Conservation (phyloP, 2,888 invertebrate genomes). For the Frankliniella fusca region DNA sequence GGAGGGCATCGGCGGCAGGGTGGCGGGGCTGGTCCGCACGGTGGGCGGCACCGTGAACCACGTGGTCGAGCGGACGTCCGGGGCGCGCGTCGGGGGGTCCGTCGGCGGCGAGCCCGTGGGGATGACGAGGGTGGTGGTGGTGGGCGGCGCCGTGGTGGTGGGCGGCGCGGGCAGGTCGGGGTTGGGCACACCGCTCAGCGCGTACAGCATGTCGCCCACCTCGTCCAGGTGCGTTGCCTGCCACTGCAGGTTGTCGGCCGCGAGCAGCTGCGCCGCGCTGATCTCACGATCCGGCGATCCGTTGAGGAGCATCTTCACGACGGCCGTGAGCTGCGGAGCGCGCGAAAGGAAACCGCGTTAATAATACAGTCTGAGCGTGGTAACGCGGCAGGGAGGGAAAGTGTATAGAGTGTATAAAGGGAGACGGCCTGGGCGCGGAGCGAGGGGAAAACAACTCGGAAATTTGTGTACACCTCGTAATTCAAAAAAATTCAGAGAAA, state of each 20-base stretch:
- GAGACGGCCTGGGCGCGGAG: too few species aligned
- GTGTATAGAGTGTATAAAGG: too few species aligned
- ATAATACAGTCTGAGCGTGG: too few species aligned
- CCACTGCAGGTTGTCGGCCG: neutral
- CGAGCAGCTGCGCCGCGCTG: neutral
- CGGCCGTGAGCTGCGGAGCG: neutral
- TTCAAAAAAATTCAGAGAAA: too few species aligned
- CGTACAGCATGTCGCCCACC: constrained; percentile 18
- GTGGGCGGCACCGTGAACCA: constrained; percentile 3
- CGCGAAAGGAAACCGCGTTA: too few species aligned
- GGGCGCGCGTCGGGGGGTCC: neutral
- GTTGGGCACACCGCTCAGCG: neutral
- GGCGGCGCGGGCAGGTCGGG: neutral
- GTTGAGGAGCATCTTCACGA: neutral
- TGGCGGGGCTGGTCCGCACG: neutral
- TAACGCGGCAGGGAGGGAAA: too few species aligned
- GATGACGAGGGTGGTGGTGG: neutral
- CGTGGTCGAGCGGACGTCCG: neutral
- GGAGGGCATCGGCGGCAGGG: neutral
- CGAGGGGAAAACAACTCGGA: too few species aligned
- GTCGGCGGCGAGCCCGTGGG: neutral
- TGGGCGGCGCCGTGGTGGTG: neutral
- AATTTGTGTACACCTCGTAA: too few species aligned
- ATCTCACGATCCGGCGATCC: neutral
- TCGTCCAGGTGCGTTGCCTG: neutral